Conservation (phyloP, 2,888 invertebrate species). For the Lithophane ornitopus region DNA sequence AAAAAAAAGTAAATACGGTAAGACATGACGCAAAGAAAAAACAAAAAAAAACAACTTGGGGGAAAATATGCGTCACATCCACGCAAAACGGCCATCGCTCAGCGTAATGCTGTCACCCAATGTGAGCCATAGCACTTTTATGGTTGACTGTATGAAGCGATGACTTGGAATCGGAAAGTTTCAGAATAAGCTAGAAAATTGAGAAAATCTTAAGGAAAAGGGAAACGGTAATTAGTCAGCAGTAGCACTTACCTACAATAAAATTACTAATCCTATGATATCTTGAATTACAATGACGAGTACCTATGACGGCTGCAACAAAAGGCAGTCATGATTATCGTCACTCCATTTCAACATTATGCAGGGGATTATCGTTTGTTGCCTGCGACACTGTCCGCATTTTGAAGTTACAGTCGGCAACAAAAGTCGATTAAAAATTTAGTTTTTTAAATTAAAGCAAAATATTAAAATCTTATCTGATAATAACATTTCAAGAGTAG, state of each 20-base stretch:
- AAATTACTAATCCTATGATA: constrained; percentile 15
- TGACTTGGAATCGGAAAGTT: not conserved
- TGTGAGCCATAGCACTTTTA: not conserved
- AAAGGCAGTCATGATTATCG: constrained; percentile 16
- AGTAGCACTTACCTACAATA: not conserved
- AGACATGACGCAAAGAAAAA: not conserved
- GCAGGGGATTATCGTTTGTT: constrained; percentile 2
- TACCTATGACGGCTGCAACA: not conserved
- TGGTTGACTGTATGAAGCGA: not conserved
- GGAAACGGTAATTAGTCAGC: constrained; percentile 24
- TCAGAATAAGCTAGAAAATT: not conserved
- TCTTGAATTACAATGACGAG: not conserved
- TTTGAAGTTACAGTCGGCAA: not conserved
- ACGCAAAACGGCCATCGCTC: not conserved
- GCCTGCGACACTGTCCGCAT: not conserved
- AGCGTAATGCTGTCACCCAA: not conserved
- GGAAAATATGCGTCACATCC: not conserved
- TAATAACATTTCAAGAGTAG: not conserved
- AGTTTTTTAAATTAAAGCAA: not conserved
- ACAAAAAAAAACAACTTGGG: not conserved
- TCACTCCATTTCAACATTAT: constrained; percentile 2
- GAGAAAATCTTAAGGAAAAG: constrained; percentile 35
- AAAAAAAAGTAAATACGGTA: no score
- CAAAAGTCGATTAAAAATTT: not conserved
- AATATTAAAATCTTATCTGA: not conserved